Evolutionary conservation across 2,888 invertebrate species (phyloP).

Genomic region (Andrena minutula): DNA sequence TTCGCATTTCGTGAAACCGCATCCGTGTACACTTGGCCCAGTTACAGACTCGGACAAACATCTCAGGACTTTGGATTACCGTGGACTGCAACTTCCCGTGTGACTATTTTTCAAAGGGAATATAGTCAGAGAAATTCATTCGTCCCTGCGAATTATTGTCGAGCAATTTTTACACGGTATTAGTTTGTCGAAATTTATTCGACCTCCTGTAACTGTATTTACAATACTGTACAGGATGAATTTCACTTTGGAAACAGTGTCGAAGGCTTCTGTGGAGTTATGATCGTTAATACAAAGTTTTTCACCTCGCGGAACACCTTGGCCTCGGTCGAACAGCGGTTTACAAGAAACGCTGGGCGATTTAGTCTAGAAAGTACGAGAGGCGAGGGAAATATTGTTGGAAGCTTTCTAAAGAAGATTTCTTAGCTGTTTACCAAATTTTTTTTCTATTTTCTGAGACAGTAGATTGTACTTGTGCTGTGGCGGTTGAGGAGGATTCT

Average conservation of each 20-base stretch:
- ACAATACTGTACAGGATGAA: neutral
- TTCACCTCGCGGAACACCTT: slow-evolving; percentile 23
- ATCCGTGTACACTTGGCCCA: slow-evolving; percentile 41
- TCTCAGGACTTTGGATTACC: slow-evolving; percentile 28
- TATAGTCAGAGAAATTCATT: neutral
- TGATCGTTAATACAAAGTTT: slow-evolving; percentile 5
- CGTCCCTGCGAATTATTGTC: neutral
- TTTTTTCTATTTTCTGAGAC: neutral
- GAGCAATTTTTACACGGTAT: neutral
- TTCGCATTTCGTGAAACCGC: slow-evolving; percentile 41
- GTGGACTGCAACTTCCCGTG: neutral
- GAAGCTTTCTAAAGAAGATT: neutral
- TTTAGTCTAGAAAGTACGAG: neutral
- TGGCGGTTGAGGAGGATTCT: neutral
- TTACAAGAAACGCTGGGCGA: neutral
- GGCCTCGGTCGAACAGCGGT: slow-evolving; percentile 25
- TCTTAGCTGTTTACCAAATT: neutral
- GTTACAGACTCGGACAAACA: slow-evolving; percentile 38
- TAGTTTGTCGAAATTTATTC: neutral
- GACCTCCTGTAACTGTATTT: neutral
- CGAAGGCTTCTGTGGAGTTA: neutral
- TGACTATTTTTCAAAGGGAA: slow-evolving; percentile 9
- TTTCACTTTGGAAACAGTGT: slow-evolving; percentile 8
- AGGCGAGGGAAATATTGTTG: neutral
- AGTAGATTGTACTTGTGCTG: neutral